Conservation (phyloP, 1,140 invertebrate species). For the Heliconius melpomene region DNA sequence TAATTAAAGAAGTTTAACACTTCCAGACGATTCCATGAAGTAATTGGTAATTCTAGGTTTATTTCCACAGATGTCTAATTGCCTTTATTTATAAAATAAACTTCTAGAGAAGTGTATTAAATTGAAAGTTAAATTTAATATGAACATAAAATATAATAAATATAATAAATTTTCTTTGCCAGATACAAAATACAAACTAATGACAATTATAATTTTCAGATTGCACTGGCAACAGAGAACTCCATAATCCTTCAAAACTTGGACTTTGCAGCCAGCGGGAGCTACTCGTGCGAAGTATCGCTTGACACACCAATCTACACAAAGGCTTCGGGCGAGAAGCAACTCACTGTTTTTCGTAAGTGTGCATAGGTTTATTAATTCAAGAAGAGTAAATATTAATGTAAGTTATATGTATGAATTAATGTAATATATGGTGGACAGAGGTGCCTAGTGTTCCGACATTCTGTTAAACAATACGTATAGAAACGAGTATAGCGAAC, state of each 20-base stretch:
- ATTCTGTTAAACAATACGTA: too few relatives aligned
- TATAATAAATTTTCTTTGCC: background rate
- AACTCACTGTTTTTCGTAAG: slow-evolving; percentile 90
- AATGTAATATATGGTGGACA: too few relatives aligned
- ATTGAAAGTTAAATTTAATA: background rate
- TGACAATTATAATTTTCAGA: slow-evolving; percentile 81
- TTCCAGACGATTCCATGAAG: background rate
- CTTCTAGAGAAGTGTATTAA: background rate
- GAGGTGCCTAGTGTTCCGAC: too few relatives aligned
- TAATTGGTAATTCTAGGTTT: background rate
- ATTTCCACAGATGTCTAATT: background rate
- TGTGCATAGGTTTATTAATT: slow-evolving; percentile 43
- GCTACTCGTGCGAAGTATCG: slow-evolving; percentile 89
- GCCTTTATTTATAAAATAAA: background rate
- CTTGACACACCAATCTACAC: slow-evolving; percentile 89
- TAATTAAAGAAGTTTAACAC: background rate
- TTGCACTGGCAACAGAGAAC: slow-evolving; percentile 85
- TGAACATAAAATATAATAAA: background rate
- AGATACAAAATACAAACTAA: background rate
- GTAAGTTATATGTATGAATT: too few relatives aligned
- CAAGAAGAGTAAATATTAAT: background rate
- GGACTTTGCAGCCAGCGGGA: slow-evolving; percentile 87
- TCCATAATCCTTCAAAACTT: slow-evolving; percentile 88
- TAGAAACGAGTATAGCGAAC: too few relatives aligned
- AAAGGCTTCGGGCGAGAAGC: slow-evolving; percentile 85